These are phyloP conservation scores for Drosophila subsilvestris DNA, from an alignment of 2,888 invertebrate genomes.

Conservation along the genomic window DNA sequence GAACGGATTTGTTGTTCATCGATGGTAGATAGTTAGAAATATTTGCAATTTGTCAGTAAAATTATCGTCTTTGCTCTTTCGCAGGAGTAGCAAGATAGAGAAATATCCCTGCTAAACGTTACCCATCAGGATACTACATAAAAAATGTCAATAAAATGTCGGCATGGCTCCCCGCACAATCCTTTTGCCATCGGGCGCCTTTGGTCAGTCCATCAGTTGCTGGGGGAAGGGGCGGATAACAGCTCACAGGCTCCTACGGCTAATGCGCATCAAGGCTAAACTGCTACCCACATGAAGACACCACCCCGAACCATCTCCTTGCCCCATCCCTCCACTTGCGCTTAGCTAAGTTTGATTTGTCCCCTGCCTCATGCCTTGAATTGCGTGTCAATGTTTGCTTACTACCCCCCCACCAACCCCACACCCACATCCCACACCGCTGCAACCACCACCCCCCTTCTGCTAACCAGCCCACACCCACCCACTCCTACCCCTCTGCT, in stretches of 20 bases:
- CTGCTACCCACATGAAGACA: slow-evolving; percentile 2
- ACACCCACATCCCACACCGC: background rate
- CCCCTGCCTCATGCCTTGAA: slow-evolving; percentile 35
- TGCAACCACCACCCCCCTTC: background rate
- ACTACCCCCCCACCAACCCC: slow-evolving; percentile 11
- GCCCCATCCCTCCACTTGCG: slow-evolving; percentile 30
- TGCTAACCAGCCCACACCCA: background rate
- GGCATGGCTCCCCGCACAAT: background rate
- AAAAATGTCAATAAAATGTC: slow-evolving; percentile 38
- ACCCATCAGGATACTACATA: slow-evolving; percentile 33
- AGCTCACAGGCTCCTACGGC: slow-evolving; percentile 12
- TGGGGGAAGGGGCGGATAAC: too few relatives aligned
- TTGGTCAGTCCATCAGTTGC: background rate
- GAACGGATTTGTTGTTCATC: background rate
- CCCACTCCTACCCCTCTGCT: slow-evolving; percentile 40
- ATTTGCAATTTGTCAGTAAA: too few relatives aligned
- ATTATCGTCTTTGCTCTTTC: too few relatives aligned
- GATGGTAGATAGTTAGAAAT: too few relatives aligned
- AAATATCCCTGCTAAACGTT: slow-evolving; percentile 28
- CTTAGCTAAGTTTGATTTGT: slow-evolving; percentile 64
- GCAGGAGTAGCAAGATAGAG: too few relatives aligned
- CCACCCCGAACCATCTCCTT: too few relatives aligned
- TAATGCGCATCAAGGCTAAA: slow-evolving; percentile 39
- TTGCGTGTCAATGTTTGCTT: slow-evolving; percentile 63
- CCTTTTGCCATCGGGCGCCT: slow-evolving; percentile 6